A percentile compares a stretch with the other conserved stretches of the same genome.
Evolutionary conservation across 2,797 vertebrate species (phyloP).

Genomic region (Anguilla megastoma): DNA sequence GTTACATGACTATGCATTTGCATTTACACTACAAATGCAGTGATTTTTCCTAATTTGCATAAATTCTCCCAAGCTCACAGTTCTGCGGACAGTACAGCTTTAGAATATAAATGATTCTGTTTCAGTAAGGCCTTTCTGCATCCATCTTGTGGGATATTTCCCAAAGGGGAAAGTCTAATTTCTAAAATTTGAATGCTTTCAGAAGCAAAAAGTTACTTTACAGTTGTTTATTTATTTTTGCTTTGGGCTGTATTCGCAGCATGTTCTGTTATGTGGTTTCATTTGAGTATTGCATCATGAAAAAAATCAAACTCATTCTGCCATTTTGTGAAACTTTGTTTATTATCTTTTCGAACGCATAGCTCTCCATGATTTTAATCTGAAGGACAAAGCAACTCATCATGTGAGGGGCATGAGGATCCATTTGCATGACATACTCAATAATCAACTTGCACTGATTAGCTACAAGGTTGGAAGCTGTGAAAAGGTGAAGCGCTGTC

Average conservation of each 20-base stretch:
- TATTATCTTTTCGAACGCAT: not conserved
- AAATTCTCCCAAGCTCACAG: constrained; percentile 13
- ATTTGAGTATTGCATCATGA: not conserved
- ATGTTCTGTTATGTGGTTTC: not conserved
- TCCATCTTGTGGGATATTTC: constrained; percentile 21
- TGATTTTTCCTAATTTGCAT: not conserved
- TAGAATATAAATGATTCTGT: constrained; percentile 25
- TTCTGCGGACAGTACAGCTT: not conserved
- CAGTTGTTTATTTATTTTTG: constrained; percentile 19
- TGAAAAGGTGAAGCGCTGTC: constrained; percentile 27
- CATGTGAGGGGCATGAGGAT: not conserved
- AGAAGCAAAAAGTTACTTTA: not conserved
- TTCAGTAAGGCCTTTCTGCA: constrained; percentile 20
- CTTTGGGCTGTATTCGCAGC: constrained; percentile 20
- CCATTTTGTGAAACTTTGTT: not conserved
- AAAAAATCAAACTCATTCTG: constrained; percentile 6
- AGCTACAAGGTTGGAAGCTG: constrained; percentile 10
- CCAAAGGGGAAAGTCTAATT: constrained; percentile 20
- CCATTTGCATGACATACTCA: constrained; percentile 26
- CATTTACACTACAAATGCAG: not conserved
- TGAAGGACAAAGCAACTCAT: constrained; percentile 14
- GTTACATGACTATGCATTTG: not conserved
- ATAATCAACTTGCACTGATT: constrained; percentile 27
- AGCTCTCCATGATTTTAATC: not conserved
- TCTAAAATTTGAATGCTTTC: not conserved